Conservation (phyloP, 2,888 invertebrate genomes). For the Brenthis hecate region DNA sequence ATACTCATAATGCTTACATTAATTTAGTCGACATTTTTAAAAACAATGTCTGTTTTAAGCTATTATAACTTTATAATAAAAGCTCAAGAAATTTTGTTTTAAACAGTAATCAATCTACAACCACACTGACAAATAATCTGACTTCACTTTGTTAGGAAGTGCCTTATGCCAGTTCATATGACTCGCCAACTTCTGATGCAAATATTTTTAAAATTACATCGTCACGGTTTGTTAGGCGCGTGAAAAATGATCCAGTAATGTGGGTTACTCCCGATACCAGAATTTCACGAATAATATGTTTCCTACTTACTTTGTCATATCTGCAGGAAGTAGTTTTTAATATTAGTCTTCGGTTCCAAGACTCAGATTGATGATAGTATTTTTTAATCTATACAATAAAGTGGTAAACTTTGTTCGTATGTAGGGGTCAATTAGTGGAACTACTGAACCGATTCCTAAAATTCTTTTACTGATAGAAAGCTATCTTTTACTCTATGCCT, state of each 20-base stretch:
- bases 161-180: conserved; percentile 20
- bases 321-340: not conserved
- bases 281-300: conserved; percentile 21
- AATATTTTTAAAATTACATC: conserved; percentile 35
- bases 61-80: too few species aligned
- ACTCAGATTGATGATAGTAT: not conserved
- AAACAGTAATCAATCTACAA: not conserved
- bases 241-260: conserved; percentile 33
- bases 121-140: not conserved
- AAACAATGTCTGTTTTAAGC: too few species aligned
- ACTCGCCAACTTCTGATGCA: conserved; percentile 32
- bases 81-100: too few species aligned
- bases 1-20: too few species aligned
- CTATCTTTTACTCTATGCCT: too few species aligned
- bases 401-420: too few species aligned
- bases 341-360: too few species aligned
- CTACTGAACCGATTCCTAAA: too few species aligned
- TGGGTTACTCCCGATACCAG: conserved; percentile 24
- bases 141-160: conserved; percentile 45
- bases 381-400: too few species aligned
- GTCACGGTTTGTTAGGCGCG: conserved; percentile 33
- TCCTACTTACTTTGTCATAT: conserved; percentile 2
- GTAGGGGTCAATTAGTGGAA: too few species aligned
- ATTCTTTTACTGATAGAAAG: too few species aligned
- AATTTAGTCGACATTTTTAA: too few species aligned